Conservation (phyloP, 2,113 vertebrate species). For the Lophius piscatorius region DNA sequence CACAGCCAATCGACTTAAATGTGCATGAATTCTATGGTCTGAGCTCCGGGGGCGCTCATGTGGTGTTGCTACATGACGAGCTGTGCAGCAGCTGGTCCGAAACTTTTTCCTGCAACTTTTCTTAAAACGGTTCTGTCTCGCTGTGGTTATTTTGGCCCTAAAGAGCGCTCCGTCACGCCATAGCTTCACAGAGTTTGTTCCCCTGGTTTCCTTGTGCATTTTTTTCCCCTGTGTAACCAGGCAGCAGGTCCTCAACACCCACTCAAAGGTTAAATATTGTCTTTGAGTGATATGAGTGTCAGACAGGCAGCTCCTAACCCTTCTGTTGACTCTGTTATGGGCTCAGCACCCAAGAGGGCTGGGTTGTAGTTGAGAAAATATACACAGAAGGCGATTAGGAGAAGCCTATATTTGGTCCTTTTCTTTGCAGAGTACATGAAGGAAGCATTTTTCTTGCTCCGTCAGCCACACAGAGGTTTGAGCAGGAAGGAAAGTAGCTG, state of each 20-base stretch:
- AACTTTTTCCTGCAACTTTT: too few relatives aligned
- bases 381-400: constrained; percentile 18
- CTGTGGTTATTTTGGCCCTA: too few relatives aligned
- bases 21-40: too few relatives aligned
- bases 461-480: constrained; percentile 33
- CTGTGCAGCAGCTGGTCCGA: too few relatives aligned
- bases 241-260: constrained; percentile 34
- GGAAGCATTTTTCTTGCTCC: constrained; percentile 41
- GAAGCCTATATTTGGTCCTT: constrained; percentile 45
- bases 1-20: too few relatives aligned
- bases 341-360: constrained; percentile 23
- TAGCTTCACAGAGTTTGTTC: too few relatives aligned
- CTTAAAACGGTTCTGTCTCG: too few relatives aligned
- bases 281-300: constrained; percentile 39
- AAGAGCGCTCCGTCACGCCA: too few relatives aligned
- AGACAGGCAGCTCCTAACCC: constrained; percentile 29
- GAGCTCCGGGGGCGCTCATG: too few relatives aligned
- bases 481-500: constrained; percentile 32
- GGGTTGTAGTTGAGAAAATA: constrained; percentile 7
- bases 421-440: constrained; percentile 58
- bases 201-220: constrained; percentile 14
- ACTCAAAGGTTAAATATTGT: constrained; percentile 64
- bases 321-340: constrained; percentile 39
- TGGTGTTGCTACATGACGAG: too few relatives aligned
- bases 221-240: constrained; percentile 18